Evolutionary conservation across 2,888 invertebrate species (phyloP).

Genomic region (Andricus quercusramuli): DNA sequence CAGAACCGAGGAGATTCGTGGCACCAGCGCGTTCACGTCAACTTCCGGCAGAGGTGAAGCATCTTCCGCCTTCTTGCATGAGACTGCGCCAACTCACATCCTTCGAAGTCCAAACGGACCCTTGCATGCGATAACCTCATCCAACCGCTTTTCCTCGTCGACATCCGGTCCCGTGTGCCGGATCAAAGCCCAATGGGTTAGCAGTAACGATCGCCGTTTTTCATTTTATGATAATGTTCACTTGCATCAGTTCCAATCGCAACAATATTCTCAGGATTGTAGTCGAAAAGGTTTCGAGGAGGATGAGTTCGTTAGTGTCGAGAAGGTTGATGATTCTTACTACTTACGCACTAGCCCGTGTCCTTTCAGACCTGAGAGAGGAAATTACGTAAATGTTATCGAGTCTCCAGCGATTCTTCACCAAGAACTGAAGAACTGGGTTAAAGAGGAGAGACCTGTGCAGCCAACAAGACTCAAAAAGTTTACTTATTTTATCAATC

Average conservation of each 20-base stretch:
- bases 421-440: background rate
- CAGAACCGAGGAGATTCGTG: constrained; percentile 66
- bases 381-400: constrained; percentile 44
- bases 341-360: constrained; percentile 71
- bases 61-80: constrained; percentile 69
- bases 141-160: constrained; percentile 40
- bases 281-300: constrained; percentile 50
- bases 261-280: background rate
- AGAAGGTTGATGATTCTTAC: constrained; percentile 65
- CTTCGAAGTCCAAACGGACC: constrained; percentile 40
- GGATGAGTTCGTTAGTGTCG: constrained; percentile 75
- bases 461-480: constrained; percentile 59
- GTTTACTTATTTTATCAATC: constrained; percentile 70
- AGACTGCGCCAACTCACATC: constrained; percentile 46
- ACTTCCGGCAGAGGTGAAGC: constrained; percentile 74
- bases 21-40: constrained; percentile 62
- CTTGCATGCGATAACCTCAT: constrained; percentile 56
- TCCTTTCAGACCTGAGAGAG: constrained; percentile 71
- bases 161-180: background rate
- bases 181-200: constrained; percentile 28
- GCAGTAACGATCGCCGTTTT: background rate
- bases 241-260: constrained; percentile 32
- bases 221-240: constrained; percentile 38
- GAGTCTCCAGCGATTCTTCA: background rate
- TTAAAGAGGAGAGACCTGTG: background rate